Percentiles rank a stretch among this genome's conserved stretches.
Conservation (phyloP, 2,797 vertebrate genomes). For the Chaetophractus vellerosus region DNA sequence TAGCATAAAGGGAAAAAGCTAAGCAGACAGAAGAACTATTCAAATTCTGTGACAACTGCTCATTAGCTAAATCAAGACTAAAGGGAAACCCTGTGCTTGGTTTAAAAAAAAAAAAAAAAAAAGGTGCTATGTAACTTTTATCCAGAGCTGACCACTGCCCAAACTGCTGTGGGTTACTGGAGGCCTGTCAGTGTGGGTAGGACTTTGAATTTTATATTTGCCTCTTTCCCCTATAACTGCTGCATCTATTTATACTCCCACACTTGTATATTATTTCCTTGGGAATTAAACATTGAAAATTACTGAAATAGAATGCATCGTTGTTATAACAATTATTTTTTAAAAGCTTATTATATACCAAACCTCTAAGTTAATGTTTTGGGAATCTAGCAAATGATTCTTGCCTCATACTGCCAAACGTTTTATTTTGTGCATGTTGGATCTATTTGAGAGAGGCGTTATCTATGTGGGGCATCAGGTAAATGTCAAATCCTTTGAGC, state of each 20-base stretch:
- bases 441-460: background rate
- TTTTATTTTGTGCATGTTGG: background rate
- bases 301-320: background rate
- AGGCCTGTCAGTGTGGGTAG: background rate
- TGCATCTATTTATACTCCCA: background rate
- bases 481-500: background rate
- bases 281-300: background rate
- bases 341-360: background rate
- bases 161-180: background rate
- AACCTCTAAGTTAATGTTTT: background rate
- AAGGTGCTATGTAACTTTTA: background rate
- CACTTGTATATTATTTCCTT: background rate
- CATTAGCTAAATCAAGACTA: background rate
- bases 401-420: background rate
- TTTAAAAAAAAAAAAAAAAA: background rate
- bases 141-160: background rate
- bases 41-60: background rate
- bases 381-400: background rate
- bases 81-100: background rate
- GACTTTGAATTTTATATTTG: background rate
- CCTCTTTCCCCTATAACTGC: background rate
- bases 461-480: background rate
- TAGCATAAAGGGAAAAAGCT: background rate
- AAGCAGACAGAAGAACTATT: background rate
- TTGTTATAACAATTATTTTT: background rate